These are phyloP conservation scores for Bubalus kerabau DNA, from an alignment of 2,113 vertebrate species.

Conservation along the genomic window DNA sequence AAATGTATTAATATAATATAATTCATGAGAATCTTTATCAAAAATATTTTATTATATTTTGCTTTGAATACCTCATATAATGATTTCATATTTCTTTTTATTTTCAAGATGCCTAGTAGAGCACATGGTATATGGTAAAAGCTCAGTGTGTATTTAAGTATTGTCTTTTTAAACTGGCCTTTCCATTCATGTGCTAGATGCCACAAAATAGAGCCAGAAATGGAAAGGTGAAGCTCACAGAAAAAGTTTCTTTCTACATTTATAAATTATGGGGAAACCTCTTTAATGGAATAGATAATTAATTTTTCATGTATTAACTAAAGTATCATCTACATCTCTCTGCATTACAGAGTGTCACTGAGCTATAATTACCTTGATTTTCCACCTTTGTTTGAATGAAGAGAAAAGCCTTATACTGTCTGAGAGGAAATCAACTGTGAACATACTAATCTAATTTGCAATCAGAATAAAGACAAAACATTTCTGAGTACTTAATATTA, in stretches of 20 bases:
- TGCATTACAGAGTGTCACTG: background rate
- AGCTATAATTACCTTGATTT: background rate
- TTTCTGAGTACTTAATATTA: slow-evolving; percentile 2
- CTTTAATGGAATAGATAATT: background rate
- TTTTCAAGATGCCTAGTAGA: background rate
- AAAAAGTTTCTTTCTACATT: background rate
- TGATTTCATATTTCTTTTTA: background rate
- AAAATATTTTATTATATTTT: background rate
- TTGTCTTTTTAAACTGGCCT: background rate
- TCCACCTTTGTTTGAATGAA: background rate
- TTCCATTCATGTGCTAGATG: background rate
- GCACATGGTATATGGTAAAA: background rate
- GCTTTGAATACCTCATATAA: background rate
- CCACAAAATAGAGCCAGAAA: background rate
- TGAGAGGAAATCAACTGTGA: background rate
- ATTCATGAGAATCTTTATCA: background rate
- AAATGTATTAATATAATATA: background rate
- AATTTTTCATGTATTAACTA: background rate
- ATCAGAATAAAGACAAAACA: slow-evolving; percentile 22
- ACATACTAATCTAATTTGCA: background rate
- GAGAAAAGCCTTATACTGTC: background rate
- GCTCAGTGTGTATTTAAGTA: background rate
- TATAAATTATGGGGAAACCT: background rate
- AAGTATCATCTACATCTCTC: background rate
- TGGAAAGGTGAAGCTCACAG: background rate